Evolutionary conservation across 2,113 vertebrate genomes (phyloP).

Genomic region (Narcine bancroftii): DNA sequence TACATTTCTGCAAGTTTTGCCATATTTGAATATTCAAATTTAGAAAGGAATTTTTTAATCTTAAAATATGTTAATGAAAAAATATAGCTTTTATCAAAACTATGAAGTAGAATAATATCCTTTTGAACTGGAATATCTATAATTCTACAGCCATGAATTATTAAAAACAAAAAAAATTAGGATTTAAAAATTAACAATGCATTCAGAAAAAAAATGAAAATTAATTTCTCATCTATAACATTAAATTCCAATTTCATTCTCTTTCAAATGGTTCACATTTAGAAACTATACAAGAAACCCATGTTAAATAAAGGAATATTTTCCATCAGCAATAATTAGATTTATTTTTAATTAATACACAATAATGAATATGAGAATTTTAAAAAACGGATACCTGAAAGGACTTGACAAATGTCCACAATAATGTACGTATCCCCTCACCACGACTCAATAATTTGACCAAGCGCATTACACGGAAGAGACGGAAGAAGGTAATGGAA

Average conservation of each 20-base stretch:
- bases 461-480: conserved; percentile 96
- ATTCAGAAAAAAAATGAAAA: not conserved
- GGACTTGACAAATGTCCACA: conserved; percentile 98
- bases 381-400: conserved; percentile 77
- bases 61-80: not conserved
- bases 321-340: not conserved
- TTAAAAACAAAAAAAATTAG: not conserved
- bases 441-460: conserved; percentile 96
- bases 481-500: conserved; percentile 98
- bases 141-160: not conserved
- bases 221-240: not conserved
- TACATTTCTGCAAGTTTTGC: too few species aligned
- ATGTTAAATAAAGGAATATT: not conserved
- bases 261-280: not conserved
- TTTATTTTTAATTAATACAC: not conserved
- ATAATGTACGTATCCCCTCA: conserved; percentile 90
- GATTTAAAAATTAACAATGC: not conserved
- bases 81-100: not conserved
- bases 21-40: not conserved
- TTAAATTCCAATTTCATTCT: not conserved
- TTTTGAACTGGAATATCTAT: not conserved
- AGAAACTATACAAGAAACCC: not conserved
- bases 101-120: not conserved
- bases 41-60: not conserved
- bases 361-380: not conserved